Base-by-base conservation (phyloP, 2,113 vertebrate genomes). In the Myrmophylax atrothorax region DNA sequence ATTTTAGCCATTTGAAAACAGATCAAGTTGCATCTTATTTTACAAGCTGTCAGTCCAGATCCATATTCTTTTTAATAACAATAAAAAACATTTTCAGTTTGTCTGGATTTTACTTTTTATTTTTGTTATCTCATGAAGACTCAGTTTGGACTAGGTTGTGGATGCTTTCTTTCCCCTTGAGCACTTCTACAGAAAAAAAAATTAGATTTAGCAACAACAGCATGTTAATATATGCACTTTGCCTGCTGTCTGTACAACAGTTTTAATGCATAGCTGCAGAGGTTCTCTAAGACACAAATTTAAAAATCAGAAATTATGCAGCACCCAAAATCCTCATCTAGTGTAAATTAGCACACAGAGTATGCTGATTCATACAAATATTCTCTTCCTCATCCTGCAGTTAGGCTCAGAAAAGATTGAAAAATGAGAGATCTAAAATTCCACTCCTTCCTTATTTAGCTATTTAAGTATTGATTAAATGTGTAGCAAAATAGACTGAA, bases 31-130 rank as follows among this genome's bases (percentile, higher is more conserved):
- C 40, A 78, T 82, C 35, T 93, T 90, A 58, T 49, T 79, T 90
- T 94, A 87, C 89, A 94, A 94, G 84, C 91, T 97, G 89, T 85
- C 94, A 82, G 84, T 85, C 68, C 89, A 88, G 72, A 96, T 84
- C 47, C 76, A 49, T 63, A 49, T 84, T 84, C 81, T 87, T 96
- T 90, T 87, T 94, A 95, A 84, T 84, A 97, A 88, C 73, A 83
- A 94, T 94, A 87, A 85, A 96, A 90, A 93, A 95, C 80, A 89
- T 91, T 94, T 53, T 96, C 92, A 53, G 64, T 86, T 92, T 68
- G 59, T 87, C 63, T 92, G 86, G 73, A 44, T 79, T 90, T 93
- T 84, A 78, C 46, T 96, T 91, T 91, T 91, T 89, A 63, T 84
- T 92, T 92, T 89, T 64, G 62, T 80, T 93, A 44, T 66, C 37